These are phyloP conservation scores for Acarapis woodi DNA, from an alignment of 1,140 invertebrate species.

Conservation along the genomic window DNA sequence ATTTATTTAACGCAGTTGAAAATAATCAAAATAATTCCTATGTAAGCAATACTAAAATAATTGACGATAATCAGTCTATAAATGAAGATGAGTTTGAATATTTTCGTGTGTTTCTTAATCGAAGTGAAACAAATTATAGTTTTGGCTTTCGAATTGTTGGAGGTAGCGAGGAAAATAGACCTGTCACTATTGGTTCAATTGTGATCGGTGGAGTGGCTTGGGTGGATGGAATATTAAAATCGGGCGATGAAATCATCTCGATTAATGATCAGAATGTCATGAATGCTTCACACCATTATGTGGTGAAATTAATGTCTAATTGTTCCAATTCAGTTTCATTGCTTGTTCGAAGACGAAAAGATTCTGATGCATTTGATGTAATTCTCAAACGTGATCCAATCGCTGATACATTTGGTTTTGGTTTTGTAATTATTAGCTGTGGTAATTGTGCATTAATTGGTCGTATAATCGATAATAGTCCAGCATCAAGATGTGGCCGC, in stretches of 20 bases:
- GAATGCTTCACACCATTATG: constrained; percentile 57
- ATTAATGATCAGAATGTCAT: constrained; percentile 52
- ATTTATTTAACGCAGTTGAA: too few relatives aligned
- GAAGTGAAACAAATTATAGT: constrained; percentile 41
- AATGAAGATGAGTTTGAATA: constrained; percentile 10
- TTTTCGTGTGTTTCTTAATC: constrained; percentile 32
- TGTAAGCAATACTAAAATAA: too few relatives aligned
- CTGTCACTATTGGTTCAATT: constrained; percentile 26
- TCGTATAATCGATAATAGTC: constrained; percentile 71
- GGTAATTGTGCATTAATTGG: constrained; percentile 30
- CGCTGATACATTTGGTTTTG: constrained; percentile 82
- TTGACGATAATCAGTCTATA: not conserved
- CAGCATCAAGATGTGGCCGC: constrained; percentile 62
- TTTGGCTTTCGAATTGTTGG: constrained; percentile 95
- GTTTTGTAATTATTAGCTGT: constrained; percentile 93
- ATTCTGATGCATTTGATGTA: constrained; percentile 10
- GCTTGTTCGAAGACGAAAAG: constrained; percentile 6
- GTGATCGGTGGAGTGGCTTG: constrained; percentile 72
- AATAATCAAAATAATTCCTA: too few relatives aligned
- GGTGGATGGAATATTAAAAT: constrained; percentile 47
- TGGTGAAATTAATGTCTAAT: constrained; percentile 45
- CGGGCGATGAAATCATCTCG: constrained; percentile 63
- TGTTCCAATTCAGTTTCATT: constrained; percentile 6
- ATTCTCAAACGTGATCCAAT: constrained; percentile 19
- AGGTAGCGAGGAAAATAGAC: constrained; percentile 87